These are phyloP conservation scores for Phortica magna DNA, from an alignment of 2,888 invertebrate genomes.

Conservation along the genomic window DNA sequence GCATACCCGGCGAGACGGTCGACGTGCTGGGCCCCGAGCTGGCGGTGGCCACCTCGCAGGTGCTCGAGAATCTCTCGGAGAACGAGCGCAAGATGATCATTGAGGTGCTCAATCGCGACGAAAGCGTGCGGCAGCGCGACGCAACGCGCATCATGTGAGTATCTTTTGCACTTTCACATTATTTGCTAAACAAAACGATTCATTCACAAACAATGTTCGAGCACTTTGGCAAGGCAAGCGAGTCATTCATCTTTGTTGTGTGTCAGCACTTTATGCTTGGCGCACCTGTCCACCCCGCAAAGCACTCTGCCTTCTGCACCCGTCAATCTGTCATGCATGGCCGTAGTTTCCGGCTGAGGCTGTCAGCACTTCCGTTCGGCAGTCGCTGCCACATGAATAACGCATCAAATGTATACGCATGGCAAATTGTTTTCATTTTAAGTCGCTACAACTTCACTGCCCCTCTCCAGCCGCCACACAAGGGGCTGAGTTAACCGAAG, in stretches of 20 bases:
- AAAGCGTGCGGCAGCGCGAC: conserved; percentile 79
- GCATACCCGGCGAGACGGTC: conserved; percentile 71
- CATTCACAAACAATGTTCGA: no score
- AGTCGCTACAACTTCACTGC: no score
- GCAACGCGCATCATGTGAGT: conserved; percentile 80
- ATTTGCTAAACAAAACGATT: not conserved
- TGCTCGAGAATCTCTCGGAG: conserved; percentile 76
- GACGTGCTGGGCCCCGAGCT: conserved; percentile 75
- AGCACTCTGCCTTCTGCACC: no score
- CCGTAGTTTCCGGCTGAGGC: no score
- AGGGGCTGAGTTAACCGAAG: no score
- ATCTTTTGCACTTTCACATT: not conserved
- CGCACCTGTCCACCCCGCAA: no score
- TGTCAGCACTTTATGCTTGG: no score
- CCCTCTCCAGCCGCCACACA: no score
- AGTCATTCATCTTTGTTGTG: no score
- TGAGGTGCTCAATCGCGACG: conserved; percentile 80
- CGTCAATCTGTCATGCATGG: no score
- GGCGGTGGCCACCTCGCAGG: conserved; percentile 75
- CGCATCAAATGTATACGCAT: conserved; percentile 59
- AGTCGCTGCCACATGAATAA: conserved; percentile 35
- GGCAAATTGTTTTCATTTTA: conserved; percentile 55
- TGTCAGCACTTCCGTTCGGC: conserved; percentile 30
- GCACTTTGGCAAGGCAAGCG: no score
- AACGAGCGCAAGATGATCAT: conserved; percentile 80